Percentiles rank a stretch among this genome's conserved stretches.
Conservation (phyloP, 2,888 invertebrate species). For the Drosophila cognata region DNA sequence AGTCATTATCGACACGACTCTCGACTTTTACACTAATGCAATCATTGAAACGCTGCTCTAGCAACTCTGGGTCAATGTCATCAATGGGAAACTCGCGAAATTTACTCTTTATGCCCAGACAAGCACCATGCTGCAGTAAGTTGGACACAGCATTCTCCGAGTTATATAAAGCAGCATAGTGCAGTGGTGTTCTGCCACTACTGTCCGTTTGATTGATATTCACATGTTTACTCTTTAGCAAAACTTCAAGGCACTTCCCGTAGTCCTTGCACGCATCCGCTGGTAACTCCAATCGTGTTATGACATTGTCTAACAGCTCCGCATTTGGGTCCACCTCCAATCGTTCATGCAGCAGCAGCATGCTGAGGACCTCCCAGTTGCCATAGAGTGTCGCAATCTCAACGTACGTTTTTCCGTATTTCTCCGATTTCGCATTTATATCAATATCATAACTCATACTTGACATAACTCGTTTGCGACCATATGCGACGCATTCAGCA, state of each 20-base stretch:
- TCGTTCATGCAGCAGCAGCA: constrained; percentile 84
- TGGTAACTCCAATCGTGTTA: constrained; percentile 17
- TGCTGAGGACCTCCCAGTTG: constrained; percentile 74
- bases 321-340: constrained; percentile 85
- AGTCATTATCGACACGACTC: constrained; percentile 88
- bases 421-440: constrained; percentile 81
- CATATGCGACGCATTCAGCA: constrained; percentile 85
- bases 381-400: constrained; percentile 88
- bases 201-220: constrained; percentile 88
- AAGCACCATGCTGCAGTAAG: constrained; percentile 89
- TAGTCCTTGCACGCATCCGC: constrained; percentile 84
- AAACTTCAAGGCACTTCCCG: constrained; percentile 87
- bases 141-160: constrained; percentile 87
- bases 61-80: constrained; percentile 88
- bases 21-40: constrained; percentile 88
- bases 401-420: constrained; percentile 85
- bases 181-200: constrained; percentile 89
- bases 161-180: constrained; percentile 90
- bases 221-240: constrained; percentile 87
- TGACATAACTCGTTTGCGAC: constrained; percentile 85
- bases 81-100: constrained; percentile 89
- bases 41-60: constrained; percentile 90
- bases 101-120: constrained; percentile 88
- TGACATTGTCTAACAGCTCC: constrained; percentile 10
- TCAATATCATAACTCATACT: constrained; percentile 85